Evolutionary conservation across 2,888 invertebrate genomes (phyloP).

Genomic region (Aphidoletes aphidimyza): DNA sequence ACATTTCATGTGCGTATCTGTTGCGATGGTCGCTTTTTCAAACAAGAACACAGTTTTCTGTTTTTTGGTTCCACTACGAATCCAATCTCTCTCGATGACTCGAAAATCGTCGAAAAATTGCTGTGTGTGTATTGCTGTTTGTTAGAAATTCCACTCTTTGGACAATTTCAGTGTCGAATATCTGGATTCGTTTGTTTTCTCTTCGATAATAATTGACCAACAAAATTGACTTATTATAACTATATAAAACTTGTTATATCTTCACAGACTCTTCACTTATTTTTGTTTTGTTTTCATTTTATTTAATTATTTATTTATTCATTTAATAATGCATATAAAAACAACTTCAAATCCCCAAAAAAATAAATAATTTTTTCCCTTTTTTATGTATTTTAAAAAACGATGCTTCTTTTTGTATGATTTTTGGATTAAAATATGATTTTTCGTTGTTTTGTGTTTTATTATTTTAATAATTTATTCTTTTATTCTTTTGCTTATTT

Average conservation of each 20-base stretch:
- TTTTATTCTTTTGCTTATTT: neutral
- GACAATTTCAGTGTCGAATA: neutral
- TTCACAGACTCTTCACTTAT: constrained; percentile 21
- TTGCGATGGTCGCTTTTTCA: neutral
- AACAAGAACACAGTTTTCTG: neutral
- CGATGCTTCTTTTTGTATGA: neutral
- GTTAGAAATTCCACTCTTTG: neutral
- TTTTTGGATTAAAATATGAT: constrained; percentile 44
- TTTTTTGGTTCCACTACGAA: neutral
- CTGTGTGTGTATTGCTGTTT: neutral
- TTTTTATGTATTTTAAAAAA: neutral
- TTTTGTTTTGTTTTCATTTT: neutral
- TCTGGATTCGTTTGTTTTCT: neutral
- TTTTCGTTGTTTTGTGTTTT: neutral
- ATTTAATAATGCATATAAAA: constrained; percentile 49
- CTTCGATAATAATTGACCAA: constrained; percentile 41
- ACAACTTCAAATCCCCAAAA: constrained; percentile 15
- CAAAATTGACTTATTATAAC: constrained; percentile 35
- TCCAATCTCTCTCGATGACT: neutral
- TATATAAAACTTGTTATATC: constrained; percentile 31
- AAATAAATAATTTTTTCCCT: neutral
- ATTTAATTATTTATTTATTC: too few relatives aligned
- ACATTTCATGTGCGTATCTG: constrained; percentile 49
- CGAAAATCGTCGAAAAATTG: too few relatives aligned
- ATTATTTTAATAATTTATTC: neutral